Evolutionary conservation across 2,888 invertebrate species (phyloP).

Genomic region (Drosophila algonquin): DNA sequence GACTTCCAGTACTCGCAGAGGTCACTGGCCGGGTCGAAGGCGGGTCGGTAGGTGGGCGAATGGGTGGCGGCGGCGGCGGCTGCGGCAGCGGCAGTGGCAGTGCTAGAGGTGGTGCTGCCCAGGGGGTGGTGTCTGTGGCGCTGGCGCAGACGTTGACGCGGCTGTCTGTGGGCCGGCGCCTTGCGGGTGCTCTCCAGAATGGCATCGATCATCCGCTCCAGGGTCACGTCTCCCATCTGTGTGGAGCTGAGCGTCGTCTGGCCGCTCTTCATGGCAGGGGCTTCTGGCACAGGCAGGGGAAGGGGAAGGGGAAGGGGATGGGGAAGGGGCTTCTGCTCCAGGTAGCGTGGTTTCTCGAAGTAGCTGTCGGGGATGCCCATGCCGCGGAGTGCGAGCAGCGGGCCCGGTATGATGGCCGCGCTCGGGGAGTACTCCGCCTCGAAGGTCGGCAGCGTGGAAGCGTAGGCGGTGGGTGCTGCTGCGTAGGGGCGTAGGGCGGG

Average conservation of each 20-base stretch:
- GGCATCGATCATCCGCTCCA: slow-evolving; percentile 84
- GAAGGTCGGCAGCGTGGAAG: slow-evolving; percentile 81
- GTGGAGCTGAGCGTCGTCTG: slow-evolving; percentile 78
- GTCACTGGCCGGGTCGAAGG: slow-evolving; percentile 84
- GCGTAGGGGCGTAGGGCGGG: slow-evolving; percentile 46
- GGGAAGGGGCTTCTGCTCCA: slow-evolving; percentile 54
- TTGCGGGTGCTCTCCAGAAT: slow-evolving; percentile 83
- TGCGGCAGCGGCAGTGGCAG: slow-evolving; percentile 5
- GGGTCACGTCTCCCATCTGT: slow-evolving; percentile 82
- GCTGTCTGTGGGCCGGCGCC: slow-evolving; percentile 41
- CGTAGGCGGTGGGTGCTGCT: slow-evolving; percentile 59
- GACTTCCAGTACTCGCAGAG: slow-evolving; percentile 82
- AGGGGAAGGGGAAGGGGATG: not conserved
- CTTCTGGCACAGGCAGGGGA: not conserved
- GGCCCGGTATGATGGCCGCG: slow-evolving; percentile 76
- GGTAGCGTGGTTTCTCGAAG: slow-evolving; percentile 83
- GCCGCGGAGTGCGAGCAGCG: slow-evolving; percentile 82
- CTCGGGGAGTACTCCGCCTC: slow-evolving; percentile 84
- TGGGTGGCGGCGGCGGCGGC: slow-evolving; percentile 39
- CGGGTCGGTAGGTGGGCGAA: slow-evolving; percentile 83
- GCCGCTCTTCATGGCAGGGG: slow-evolving; percentile 16
- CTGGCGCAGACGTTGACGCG: slow-evolving; percentile 21
- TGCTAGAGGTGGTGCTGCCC: slow-evolving; percentile 20
- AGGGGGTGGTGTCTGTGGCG: slow-evolving; percentile 4
- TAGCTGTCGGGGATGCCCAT: slow-evolving; percentile 83